Base-by-base conservation (phyloP, 2,888 invertebrate species). In the Acronicta psi region DNA sequence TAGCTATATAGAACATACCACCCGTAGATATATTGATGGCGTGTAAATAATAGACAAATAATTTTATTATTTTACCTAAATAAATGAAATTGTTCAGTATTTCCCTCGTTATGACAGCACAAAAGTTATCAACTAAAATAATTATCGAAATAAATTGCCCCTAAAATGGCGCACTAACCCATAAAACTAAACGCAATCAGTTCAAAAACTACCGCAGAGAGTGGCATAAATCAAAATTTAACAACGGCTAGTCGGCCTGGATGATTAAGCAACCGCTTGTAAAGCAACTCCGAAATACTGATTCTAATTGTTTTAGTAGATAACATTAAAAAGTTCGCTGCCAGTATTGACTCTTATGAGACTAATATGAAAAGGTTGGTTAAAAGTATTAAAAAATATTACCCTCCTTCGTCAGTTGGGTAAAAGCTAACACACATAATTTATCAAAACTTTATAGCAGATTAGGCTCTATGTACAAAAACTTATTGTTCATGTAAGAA, bases 111-210 rank as follows among this genome's bases (percentile, higher is more conserved):
- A 57, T 41, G 61, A 59, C 69, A 61, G 36, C 56, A 51, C 64
- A 69, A 72, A 67, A 64, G 53, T 61, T 67, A 58, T 59, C 45
- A 65, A 47, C 65, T 55, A 64, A 73, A 73, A 69, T 76, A 75
- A 75, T 82, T 79, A 83, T 78, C 71, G 74, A 70, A 80, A 77
- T 76, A 79, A 82, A 83, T 83, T 79, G 84, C 81, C 79, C 69
- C 67, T 69, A 67, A 75, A 80, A 82, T 76, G 74, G 76, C 75
- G 73, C 73, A 66, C 65, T 74, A 77, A 77, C 80, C 77, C 83
- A 84, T 87, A 88, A 88, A 88, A 88, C 88, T 88, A 88, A 84
- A 81, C 82, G 83, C 82, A 83, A 86, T 88, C 86, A 84, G 76
- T 81, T 88, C 89, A 90, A 90, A 89, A 90, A 87, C 86, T 87